Percentiles rank a stretch among this genome's conserved stretches.
These are phyloP conservation scores for Zootoca vivipara DNA, from an alignment of 2,113 vertebrate species.

Conservation along the genomic window DNA sequence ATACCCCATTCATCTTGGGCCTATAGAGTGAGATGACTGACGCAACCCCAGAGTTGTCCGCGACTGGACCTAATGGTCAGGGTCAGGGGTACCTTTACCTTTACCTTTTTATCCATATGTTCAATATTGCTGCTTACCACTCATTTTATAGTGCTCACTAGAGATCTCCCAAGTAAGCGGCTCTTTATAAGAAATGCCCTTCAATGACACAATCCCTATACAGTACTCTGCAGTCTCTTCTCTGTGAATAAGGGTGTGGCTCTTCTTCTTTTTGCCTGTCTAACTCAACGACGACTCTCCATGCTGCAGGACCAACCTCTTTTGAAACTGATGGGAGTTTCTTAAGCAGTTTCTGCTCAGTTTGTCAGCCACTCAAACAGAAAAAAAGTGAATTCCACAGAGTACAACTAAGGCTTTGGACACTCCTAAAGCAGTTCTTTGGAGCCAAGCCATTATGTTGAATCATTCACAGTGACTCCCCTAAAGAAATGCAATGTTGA, in stretches of 20 bases:
- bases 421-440: not conserved
- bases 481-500: not conserved
- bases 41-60: no score
- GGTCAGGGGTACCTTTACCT: no score
- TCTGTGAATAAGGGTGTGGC: not conserved
- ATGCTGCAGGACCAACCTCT: not conserved
- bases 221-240: not conserved
- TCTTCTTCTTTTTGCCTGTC: not conserved
- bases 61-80: no score
- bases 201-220: not conserved
- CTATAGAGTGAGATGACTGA: no score
- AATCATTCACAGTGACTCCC: not conserved
- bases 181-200: not conserved
- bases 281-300: not conserved
- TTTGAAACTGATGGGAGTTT: not conserved
- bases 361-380: not conserved
- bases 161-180: not conserved
- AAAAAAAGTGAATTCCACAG: not conserved
- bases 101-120: not conserved
- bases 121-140: not conserved
- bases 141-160: not conserved
- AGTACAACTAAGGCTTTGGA: not conserved
- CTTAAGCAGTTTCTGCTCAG: not conserved
- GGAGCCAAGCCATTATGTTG: not conserved
- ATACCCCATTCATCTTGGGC: no score